These are phyloP conservation scores for Mizuhopecten yessoensis DNA, from an alignment of 1,140 invertebrate species.

Conservation along the genomic window DNA sequence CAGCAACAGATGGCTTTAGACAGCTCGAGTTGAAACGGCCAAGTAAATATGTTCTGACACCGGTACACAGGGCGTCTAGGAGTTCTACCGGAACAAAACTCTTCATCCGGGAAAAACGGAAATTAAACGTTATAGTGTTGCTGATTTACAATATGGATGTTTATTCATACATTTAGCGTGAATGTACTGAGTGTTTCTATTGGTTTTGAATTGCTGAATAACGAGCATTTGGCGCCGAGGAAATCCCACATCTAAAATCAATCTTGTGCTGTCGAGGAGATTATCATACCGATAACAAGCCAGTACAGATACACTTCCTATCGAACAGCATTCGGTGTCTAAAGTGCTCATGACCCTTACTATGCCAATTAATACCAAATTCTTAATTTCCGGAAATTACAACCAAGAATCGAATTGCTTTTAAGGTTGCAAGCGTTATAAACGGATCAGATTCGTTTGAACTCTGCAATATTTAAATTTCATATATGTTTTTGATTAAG, in stretches of 20 bases:
- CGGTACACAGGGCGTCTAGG: neutral
- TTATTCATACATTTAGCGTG: too few relatives aligned
- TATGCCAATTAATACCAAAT: neutral
- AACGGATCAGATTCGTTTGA: too few relatives aligned
- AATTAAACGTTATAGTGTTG: constrained; percentile 10
- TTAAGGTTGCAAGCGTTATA: neutral
- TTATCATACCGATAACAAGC: constrained; percentile 8
- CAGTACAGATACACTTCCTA: neutral
- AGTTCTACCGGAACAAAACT: constrained; percentile 12
- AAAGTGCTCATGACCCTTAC: neutral
- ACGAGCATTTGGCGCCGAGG: constrained; percentile 30
- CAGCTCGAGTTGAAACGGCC: neutral
- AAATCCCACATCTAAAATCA: neutral
- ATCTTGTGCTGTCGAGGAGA: neutral
- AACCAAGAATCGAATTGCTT: neutral
- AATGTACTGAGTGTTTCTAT: neutral
- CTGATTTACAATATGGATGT: constrained; percentile 12
- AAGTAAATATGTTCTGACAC: neutral
- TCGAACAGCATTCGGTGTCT: neutral
- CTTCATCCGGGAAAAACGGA: constrained; percentile 7
- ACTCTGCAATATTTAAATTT: too few relatives aligned
- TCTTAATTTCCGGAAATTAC: neutral
- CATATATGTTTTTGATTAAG: too few relatives aligned
- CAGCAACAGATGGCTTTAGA: neutral
- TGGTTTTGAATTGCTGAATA: constrained; percentile 30